Base-by-base conservation (phyloP, 2,797 vertebrate genomes). In the Rhynchotus rufescens region DNA sequence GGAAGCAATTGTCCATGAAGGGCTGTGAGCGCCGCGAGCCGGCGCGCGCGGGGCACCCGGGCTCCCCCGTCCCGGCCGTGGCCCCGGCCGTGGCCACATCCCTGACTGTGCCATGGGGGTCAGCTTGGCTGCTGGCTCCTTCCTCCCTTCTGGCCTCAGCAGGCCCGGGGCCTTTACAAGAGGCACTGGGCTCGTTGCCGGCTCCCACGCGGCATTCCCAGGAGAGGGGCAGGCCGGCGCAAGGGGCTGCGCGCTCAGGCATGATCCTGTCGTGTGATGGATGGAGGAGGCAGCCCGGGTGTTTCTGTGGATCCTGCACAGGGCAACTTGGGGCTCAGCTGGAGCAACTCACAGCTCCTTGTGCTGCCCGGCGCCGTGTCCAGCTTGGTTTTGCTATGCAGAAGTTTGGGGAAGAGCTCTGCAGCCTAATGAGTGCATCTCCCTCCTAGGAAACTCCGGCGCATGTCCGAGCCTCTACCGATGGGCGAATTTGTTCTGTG, bases 401-500 rank as follows among this genome's bases (percentile, higher is more conserved):
- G 26, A 36, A 76, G 19, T 44, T 1, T 56, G 52, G 16, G 10
- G n/a, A 56, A 56, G n/a, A 56, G 28, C 51, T 86, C 49, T 52
- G 36, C 2, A 1, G 75, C 2, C 9, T 75, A 22, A 0, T 1
- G 32, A 42, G 13, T 36, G 54, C 1, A 1, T 71, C 36, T 84
- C 71, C 49, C 36, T 5, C 25, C 76, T 64, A 25, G 84, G 84
- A 57, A 87, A 64, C 40, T 52, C 40, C 47, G 9, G 52, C n/a
- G 26, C 59, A 23, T 5, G 44, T 81, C 86, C 62, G 60, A 88
- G 88, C 81, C 69, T 47, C 74, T 85, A 77, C 64, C 80, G 94
- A 91, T 76, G 69, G 90, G 90, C 74, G 73, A 69, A 87, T 94
- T 94, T 65, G 77, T 89, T 59, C 90, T 79, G 93, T 71, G 88